Percentiles rank a stretch among this genome's conserved stretches.
phyloP scores from a whole-genome alignment of 1,140 invertebrate species.

The Phthorimaea operculella region DNA sequence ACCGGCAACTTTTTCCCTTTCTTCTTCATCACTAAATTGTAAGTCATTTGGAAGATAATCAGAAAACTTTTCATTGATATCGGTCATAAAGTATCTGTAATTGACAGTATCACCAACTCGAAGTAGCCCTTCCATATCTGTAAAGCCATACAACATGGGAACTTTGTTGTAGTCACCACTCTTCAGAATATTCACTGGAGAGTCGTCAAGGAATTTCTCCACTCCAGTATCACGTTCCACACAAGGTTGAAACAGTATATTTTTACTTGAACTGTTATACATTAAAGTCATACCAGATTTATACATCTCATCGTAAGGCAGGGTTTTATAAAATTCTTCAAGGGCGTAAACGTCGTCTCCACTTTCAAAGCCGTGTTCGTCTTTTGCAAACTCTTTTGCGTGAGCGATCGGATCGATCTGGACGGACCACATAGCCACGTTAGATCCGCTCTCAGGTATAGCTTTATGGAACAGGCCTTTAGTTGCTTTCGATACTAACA shows the following conservation, averaged over 20 bases:
- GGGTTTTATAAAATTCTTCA: slow-evolving; percentile 28
- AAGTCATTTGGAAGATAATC: slow-evolving; percentile 41
- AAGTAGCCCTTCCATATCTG: slow-evolving; percentile 38
- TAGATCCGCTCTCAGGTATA: slow-evolving; percentile 38
- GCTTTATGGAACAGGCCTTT: slow-evolving; percentile 36
- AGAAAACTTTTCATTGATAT: slow-evolving; percentile 42
- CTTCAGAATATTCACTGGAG: slow-evolving; percentile 29
- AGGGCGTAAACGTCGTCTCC: slow-evolving; percentile 22
- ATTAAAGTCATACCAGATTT: slow-evolving; percentile 1
- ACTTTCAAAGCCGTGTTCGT: slow-evolving; percentile 15
- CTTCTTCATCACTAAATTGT: slow-evolving; percentile 23
- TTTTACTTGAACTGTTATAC: slow-evolving; percentile 14
- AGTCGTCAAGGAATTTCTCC: slow-evolving; percentile 27
- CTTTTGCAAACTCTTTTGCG: slow-evolving; percentile 22
- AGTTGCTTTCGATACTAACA: slow-evolving; percentile 32
- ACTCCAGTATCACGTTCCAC: slow-evolving; percentile 22
- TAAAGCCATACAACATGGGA: slow-evolving; percentile 40
- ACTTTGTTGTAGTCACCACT: slow-evolving; percentile 31
- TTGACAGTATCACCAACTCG: slow-evolving; percentile 7
- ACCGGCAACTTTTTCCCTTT: slow-evolving; percentile 28
- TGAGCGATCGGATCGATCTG: slow-evolving; percentile 25
- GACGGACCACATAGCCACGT: slow-evolving; percentile 19
- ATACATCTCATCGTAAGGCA: slow-evolving; percentile 13
- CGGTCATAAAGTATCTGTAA: slow-evolving; percentile 30
- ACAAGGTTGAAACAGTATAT: slow-evolving; percentile 26